Conservation (phyloP, 1,140 invertebrate species). For the Tribolium madens region DNA sequence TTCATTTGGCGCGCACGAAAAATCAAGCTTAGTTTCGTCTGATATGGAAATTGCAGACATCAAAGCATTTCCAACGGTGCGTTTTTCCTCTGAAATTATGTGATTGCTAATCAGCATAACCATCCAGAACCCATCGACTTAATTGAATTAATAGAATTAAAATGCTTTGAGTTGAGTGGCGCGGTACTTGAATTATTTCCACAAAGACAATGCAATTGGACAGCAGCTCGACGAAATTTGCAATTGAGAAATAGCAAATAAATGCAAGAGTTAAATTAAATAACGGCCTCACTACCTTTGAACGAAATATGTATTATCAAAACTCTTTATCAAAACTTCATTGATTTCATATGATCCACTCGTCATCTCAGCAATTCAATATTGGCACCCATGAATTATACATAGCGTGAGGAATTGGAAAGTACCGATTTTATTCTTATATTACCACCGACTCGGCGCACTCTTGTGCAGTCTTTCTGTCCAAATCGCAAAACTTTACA, state of each 20-base stretch:
- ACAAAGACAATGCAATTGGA: slow-evolving; percentile 5
- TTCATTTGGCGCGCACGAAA: slow-evolving; percentile 58
- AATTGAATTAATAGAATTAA: slow-evolving; percentile 38
- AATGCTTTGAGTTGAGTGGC: slow-evolving; percentile 5
- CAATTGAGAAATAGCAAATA: not conserved
- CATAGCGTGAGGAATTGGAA: slow-evolving; percentile 51
- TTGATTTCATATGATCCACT: slow-evolving; percentile 51
- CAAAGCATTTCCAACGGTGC: slow-evolving; percentile 50
- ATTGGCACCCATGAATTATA: slow-evolving; percentile 52
- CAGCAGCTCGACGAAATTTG: not conserved
- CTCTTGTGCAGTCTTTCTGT: slow-evolving; percentile 1
- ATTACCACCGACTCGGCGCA: slow-evolving; percentile 11
- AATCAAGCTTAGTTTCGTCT: slow-evolving; percentile 54
- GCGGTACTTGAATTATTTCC: slow-evolving; percentile 6
- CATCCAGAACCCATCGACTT: slow-evolving; percentile 30
- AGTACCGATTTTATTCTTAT: slow-evolving; percentile 42
- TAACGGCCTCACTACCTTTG: no score
- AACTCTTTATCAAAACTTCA: no score
- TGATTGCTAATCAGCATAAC: slow-evolving; percentile 51
- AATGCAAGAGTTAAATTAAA: not conserved
- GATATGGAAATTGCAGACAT: slow-evolving; percentile 57
- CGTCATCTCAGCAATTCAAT: slow-evolving; percentile 51
- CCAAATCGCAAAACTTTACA: slow-evolving; percentile 22
- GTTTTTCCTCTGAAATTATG: slow-evolving; percentile 43
- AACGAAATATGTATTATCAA: no score